Conservation (phyloP, 1,140 invertebrate genomes). For the Nasonia vitripennis region DNA sequence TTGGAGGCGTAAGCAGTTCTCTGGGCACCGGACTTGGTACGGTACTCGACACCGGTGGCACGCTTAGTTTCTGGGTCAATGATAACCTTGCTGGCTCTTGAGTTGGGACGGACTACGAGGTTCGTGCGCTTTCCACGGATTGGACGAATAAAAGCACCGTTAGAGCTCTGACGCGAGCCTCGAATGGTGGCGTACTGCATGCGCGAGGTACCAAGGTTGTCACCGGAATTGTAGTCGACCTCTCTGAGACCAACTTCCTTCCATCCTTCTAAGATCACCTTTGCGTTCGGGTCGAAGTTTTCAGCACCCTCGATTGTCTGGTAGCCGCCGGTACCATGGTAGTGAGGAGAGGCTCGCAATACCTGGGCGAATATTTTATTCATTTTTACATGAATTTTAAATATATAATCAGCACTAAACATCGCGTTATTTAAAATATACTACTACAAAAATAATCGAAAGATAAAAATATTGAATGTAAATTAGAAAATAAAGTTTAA, state of each 20-base stretch:
- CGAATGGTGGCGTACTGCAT: background rate
- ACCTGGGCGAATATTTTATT: conserved; percentile 28
- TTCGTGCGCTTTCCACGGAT: conserved; percentile 33
- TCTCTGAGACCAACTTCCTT: conserved; percentile 33
- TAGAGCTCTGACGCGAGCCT: conserved; percentile 35
- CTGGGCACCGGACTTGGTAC: too few relatives aligned
- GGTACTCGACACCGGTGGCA: conserved; percentile 39
- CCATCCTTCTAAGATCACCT: conserved; percentile 46
- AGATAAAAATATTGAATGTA: background rate
- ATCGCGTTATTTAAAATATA: background rate
- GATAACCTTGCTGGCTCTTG: conserved; percentile 18
- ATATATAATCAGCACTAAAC: too few relatives aligned
- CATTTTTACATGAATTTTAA: too few relatives aligned
- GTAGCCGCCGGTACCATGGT: conserved; percentile 32
- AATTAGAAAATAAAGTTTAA: background rate
- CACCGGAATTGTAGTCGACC: conserved; percentile 31
- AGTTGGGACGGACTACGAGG: conserved; percentile 9
- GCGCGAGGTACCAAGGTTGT: conserved; percentile 23
- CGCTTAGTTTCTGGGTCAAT: conserved; percentile 27
- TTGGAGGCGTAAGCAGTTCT: conserved; percentile 71
- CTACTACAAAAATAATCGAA: background rate
- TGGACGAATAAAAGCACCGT: conserved; percentile 43
- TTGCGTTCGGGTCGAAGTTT: background rate
- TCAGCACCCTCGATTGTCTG: conserved; percentile 45
- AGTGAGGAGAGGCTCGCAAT: conserved; percentile 21